Evolutionary conservation across 2,113 vertebrate genomes (phyloP).

Genomic region (Argyrosomus japonicus): DNA sequence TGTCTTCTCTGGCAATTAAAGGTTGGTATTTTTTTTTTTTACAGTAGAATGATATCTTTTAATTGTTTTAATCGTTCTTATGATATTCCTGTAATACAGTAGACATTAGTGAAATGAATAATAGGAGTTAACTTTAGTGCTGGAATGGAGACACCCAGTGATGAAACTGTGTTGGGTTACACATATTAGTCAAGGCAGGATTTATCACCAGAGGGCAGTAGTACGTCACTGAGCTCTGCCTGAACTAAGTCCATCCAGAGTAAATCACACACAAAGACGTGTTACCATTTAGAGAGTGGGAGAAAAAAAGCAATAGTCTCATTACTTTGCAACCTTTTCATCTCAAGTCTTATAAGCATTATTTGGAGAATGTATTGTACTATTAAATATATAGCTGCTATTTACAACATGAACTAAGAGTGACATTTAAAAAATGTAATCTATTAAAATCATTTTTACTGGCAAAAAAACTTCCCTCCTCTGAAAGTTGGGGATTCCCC

Average conservation of each 20-base stretch:
- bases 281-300: not conserved
- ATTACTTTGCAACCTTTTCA: not conserved
- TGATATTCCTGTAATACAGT: not conserved
- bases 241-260: not conserved
- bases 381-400: not conserved
- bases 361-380: not conserved
- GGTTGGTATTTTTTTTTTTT: too few species aligned
- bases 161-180: not conserved
- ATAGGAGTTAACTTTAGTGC: not conserved
- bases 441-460: not conserved
- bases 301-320: not conserved
- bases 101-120: not conserved
- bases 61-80: too few species aligned
- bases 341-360: not conserved
- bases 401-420: conserved; percentile 1
- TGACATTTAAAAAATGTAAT: not conserved
- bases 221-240: conserved; percentile 7
- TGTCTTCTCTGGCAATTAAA: too few species aligned
- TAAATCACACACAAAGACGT: conserved; percentile 10
- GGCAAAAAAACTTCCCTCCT: conserved; percentile 4
- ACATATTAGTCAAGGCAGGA: not conserved
- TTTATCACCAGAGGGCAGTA: conserved; percentile 70
- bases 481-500: not conserved
- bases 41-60: too few species aligned
- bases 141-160: not conserved